Percentiles rank a stretch among this genome's conserved stretches.
Evolutionary conservation across 2,888 invertebrate genomes (phyloP).

Genomic region (Quadroppia sp.): DNA sequence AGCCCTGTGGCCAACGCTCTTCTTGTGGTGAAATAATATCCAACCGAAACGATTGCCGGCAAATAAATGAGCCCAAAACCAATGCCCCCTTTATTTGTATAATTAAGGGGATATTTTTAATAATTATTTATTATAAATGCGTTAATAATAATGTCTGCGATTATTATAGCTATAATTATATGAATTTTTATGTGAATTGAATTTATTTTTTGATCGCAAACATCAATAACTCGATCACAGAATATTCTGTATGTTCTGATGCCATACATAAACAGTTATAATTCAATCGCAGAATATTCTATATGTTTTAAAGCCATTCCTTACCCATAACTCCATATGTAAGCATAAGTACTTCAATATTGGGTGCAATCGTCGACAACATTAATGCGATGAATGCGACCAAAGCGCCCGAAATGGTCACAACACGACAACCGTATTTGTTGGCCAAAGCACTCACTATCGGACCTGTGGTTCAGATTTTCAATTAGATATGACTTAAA

Average conservation of each 20-base stretch:
- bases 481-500: no score
- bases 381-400: constrained; percentile 77
- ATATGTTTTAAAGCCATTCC: background rate
- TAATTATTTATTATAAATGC: no score
- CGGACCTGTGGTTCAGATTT: constrained; percentile 38
- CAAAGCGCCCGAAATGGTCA: constrained; percentile 85
- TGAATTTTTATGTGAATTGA: no score
- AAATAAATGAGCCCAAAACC: constrained; percentile 91
- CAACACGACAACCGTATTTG: constrained; percentile 88
- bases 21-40: constrained; percentile 94
- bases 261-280: background rate
- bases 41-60: constrained; percentile 93
- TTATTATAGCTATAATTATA: no score
- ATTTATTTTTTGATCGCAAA: constrained; percentile 11
- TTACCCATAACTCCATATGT: constrained; percentile 55
- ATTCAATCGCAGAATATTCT: background rate
- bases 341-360: constrained; percentile 55
- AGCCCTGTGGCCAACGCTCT: constrained; percentile 76
- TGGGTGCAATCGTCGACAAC: constrained; percentile 54
- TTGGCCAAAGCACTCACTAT: constrained; percentile 91
- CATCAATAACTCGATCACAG: background rate
- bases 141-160: constrained; percentile 26
- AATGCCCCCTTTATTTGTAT: constrained; percentile 61
- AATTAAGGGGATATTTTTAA: no score
- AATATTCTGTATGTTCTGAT: background rate